Evolutionary conservation across 2,113 vertebrate genomes (phyloP).

Genomic region (Colossoma macropomum): DNA sequence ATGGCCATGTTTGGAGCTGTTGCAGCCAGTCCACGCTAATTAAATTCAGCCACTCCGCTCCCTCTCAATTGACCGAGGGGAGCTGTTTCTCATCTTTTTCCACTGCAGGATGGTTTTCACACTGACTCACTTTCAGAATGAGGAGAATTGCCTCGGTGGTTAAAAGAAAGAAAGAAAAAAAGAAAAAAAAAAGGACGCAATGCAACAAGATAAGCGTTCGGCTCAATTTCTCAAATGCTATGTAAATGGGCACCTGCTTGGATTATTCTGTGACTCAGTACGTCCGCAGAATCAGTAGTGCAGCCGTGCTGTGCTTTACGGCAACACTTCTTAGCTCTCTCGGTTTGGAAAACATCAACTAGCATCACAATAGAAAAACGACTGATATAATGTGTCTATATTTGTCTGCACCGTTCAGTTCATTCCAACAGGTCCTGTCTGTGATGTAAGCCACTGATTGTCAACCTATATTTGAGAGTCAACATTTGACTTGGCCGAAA

Average conservation of each 20-base stretch:
- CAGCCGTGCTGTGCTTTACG: slow-evolving; percentile 26
- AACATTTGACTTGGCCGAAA: not conserved
- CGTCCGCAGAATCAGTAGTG: slow-evolving; percentile 19
- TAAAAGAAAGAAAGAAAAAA: not conserved
- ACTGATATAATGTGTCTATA: slow-evolving; percentile 4
- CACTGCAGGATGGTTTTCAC: slow-evolving; percentile 38
- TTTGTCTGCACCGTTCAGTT: not conserved
- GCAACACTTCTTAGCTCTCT: slow-evolving; percentile 22
- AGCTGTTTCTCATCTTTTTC: slow-evolving; percentile 39
- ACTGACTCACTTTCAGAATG: slow-evolving; percentile 18
- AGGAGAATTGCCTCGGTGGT: slow-evolving; percentile 19
- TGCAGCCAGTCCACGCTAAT: slow-evolving; percentile 33
- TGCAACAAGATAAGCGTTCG: not conserved
- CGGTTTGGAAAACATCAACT: slow-evolving; percentile 36
- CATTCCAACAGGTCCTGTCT: not conserved
- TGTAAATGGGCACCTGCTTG: not conserved
- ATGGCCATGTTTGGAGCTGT: slow-evolving; percentile 8
- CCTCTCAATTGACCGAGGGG: slow-evolving; percentile 18
- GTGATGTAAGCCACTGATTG: not conserved
- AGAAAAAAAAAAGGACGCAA: not conserved
- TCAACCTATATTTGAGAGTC: not conserved
- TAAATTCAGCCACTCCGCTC: slow-evolving; percentile 44
- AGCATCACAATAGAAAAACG: slow-evolving; percentile 32
- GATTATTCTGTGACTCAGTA: not conserved
- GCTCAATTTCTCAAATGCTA: slow-evolving; percentile 1